Base-by-base conservation (phyloP, 2,888 invertebrate species). In the Matsumyia berberina region DNA sequence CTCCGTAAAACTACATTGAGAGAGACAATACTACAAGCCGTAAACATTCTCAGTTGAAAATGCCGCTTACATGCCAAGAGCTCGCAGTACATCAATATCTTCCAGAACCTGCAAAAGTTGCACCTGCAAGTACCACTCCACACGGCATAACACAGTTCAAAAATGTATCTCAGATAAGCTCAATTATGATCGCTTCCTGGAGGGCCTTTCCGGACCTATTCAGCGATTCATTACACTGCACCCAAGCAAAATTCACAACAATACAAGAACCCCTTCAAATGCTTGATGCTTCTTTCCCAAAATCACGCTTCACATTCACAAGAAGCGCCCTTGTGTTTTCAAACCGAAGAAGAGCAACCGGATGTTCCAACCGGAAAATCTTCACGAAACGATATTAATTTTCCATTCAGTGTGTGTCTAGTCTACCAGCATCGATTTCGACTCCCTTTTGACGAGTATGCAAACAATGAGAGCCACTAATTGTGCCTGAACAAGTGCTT, bases 291-390 rank as follows among this genome's bases (percentile, higher is more conserved):
- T 31, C 49, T 19, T 8, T 57, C n/a, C 39, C 37, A 12, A n/a
- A 39, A 29, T 31, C 12, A 17, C 11, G 12, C 31, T 42, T 35
- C 17, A 44, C n/a, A 49, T 24, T 35, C 12, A 19, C 46, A 57
- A 64, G 29, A 51, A 19, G 12, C 37, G 39, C 29, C 60, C 73
- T 9, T 35, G 11, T 12, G 17, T n/a, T 31, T 17, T 6, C 58
- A 24, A 24, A 17, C 6, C 7, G 4, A 62, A 35, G 35, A 73
- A 17, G 29, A 72, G 29, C 66, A 57, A 77, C 77, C 77, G 79
- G 83, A 83, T 73, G 78, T 60, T 53, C 66, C 66, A 83, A 66
- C 51, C 58, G 82, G 78, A 72, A 77, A 82, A 72, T 72, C 77
- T 72, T 77, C 7, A 51, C 58, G 42, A 83, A 82, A 83, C 42